Percentiles rank a stretch among this genome's conserved stretches.
Evolutionary conservation across 37 sponge, comb jelly and placozoan species (phyloP).

Genomic region (Aplysina aerophoba): DNA sequence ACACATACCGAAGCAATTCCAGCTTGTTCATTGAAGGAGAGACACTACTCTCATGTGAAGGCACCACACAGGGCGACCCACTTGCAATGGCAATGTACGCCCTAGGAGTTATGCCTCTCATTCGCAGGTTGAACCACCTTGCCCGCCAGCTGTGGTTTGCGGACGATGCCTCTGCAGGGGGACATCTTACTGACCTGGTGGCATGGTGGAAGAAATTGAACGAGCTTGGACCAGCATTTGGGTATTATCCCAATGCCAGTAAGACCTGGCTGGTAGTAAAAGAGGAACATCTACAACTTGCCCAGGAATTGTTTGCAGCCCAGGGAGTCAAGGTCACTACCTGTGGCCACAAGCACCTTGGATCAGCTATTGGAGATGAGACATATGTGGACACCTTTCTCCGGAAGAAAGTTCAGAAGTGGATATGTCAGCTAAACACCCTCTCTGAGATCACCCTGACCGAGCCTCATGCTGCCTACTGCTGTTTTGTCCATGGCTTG

Average conservation of each 20-base stretch:
- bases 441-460: background rate
- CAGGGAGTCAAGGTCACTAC: background rate
- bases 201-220: slow-evolving; percentile 31
- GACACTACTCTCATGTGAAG: slow-evolving; percentile 2
- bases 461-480: slow-evolving; percentile 14
- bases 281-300: background rate
- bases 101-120: background rate
- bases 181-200: background rate
- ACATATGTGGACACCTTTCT: background rate
- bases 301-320: slow-evolving; percentile 14
- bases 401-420: slow-evolving; percentile 1
- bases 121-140: background rate
- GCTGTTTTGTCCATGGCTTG: background rate
- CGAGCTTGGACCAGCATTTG: slow-evolving; percentile 29
- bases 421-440: background rate
- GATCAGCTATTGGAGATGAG: slow-evolving; percentile 3
- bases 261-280: slow-evolving; percentile 20
- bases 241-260: slow-evolving; percentile 27
- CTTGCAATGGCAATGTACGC: slow-evolving; percentile 31
- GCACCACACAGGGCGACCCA: slow-evolving; percentile 20
- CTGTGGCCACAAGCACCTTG: background rate
- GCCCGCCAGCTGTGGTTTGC: slow-evolving; percentile 16
- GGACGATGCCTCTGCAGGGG: slow-evolving; percentile 28
- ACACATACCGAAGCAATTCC: background rate
- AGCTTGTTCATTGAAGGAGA: slow-evolving; percentile 22